Evolutionary conservation across 2,888 invertebrate genomes (phyloP).

Genomic region (Eurytoma californica): DNA sequence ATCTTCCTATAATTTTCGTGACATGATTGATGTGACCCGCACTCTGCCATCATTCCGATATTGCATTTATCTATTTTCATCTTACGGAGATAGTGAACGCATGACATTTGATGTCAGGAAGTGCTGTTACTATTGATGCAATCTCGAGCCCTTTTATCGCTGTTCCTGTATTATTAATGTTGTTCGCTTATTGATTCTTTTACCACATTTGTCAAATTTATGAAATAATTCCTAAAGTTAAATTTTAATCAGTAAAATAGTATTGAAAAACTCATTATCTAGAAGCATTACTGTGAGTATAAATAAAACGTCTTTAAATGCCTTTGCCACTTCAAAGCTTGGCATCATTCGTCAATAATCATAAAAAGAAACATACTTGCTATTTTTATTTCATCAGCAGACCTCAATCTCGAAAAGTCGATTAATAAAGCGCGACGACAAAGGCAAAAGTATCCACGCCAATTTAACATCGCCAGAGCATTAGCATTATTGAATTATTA

Average conservation of each 20-base stretch:
- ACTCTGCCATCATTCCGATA: neutral
- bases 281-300: no score
- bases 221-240: neutral
- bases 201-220: neutral
- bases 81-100: slow-evolving; percentile 13
- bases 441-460: no score
- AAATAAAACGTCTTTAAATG: no score
- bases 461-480: no score
- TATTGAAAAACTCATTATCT: neutral
- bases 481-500: slow-evolving; percentile 18
- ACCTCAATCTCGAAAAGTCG: neutral
- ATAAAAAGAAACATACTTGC: no score
- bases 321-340: no score
- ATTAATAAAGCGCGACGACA: neutral
- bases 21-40: slow-evolving; percentile 5
- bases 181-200: neutral
- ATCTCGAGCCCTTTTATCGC: slow-evolving; percentile 35
- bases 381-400: no score
- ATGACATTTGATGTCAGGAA: slow-evolving; percentile 20
- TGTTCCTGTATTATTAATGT: neutral
- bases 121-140: neutral
- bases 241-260: no score
- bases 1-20: slow-evolving; percentile 23
- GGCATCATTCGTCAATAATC: no score
- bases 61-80: slow-evolving; percentile 41